phyloP scores from a whole-genome alignment of 2,113 vertebrate genomes.

The Trogon surrucura region DNA sequence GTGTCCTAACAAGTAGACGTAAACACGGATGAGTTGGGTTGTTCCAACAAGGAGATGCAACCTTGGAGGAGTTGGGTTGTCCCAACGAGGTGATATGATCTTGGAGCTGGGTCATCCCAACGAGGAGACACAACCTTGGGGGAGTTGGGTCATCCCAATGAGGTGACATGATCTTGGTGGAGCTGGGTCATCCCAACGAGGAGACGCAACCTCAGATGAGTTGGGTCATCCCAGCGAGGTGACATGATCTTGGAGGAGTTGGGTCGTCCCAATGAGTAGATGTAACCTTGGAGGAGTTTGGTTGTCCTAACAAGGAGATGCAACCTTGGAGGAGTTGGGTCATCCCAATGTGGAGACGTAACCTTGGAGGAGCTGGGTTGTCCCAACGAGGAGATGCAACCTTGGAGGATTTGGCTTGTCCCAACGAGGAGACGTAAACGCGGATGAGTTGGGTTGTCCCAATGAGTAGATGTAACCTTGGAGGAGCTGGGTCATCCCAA shows the following conservation, averaged over 20 bases:
- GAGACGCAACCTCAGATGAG: rapidly evolving
- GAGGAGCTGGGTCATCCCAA: too few species aligned
- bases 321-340: too few species aligned
- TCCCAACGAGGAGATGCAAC: too few species aligned
- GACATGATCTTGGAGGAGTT: rapidly evolving
- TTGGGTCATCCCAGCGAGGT: not conserved
- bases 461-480: too few species aligned
- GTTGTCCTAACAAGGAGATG: too few species aligned
- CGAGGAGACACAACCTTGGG: rapidly evolving
- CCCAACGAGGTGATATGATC: not conserved
- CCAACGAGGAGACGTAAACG: not conserved
- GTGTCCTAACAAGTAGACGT: not conserved
- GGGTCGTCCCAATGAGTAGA: not conserved
- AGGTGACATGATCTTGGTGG: too few species aligned
- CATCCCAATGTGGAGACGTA: not conserved
- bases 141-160: not conserved
- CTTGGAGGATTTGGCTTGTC: not conserved
- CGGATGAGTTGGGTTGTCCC: too few species aligned
- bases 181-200: too few species aligned
- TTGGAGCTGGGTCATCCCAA: not conserved
- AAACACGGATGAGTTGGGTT: not conserved
- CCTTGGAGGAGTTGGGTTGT: not conserved
- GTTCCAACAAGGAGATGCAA: not conserved
- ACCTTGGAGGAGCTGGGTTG: rapidly evolving
- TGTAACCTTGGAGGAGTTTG: not conserved